A percentile compares a stretch with the other conserved stretches of the same genome.
Conservation (phyloP, 2,113 vertebrate genomes). For the Labeo rohita region DNA sequence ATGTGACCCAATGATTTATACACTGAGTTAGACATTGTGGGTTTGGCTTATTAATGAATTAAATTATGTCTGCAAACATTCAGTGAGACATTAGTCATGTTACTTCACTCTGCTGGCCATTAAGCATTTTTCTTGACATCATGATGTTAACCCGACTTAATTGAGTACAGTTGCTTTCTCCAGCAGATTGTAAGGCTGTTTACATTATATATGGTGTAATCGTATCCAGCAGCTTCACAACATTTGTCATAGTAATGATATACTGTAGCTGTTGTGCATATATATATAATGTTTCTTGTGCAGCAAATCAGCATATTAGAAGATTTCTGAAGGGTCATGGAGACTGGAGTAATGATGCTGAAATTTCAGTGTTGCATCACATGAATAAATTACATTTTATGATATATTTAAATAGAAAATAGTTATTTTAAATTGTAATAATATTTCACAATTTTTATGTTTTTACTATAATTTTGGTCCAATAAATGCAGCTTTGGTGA, state of each 20-base stretch:
- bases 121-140: not conserved
- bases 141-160: not conserved
- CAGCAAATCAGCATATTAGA: not conserved
- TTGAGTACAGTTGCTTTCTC: slow-evolving; percentile 14
- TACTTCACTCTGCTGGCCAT: not conserved
- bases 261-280: no score
- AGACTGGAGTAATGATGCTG: not conserved
- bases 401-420: not conserved
- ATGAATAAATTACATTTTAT: not conserved
- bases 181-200: not conserved
- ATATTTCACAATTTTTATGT: not conserved
- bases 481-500: no score
- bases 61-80: slow-evolving; percentile 4
- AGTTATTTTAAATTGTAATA: not conserved
- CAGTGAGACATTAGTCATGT: slow-evolving; percentile 12
- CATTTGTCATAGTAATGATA: no score
- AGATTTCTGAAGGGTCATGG: not conserved
- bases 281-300: not conserved
- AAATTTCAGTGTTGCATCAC: not conserved
- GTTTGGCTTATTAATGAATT: not conserved
- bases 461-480: not conserved
- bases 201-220: not conserved
- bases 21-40: not conserved
- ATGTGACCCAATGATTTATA: slow-evolving; percentile 17
- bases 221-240: no score